Conservation (phyloP, 2,888 invertebrate genomes). For the Philereme transversata region DNA sequence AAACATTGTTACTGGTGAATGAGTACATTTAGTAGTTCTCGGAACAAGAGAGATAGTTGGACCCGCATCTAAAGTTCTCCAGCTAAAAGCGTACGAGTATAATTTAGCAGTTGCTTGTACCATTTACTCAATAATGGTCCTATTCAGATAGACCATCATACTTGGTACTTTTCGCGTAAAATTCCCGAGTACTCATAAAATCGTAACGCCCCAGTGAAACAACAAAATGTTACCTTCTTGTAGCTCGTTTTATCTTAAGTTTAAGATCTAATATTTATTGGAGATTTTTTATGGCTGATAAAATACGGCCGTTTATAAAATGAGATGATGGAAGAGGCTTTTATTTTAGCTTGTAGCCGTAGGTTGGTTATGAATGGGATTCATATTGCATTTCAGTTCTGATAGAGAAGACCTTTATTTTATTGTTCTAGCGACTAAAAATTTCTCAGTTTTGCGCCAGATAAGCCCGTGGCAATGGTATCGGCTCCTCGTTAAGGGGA, state of each 20-base stretch:
- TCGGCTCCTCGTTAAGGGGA: no score
- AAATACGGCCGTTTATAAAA: slow-evolving; percentile 5
- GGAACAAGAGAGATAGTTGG: slow-evolving; percentile 13
- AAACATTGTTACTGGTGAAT: not conserved
- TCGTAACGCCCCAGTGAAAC: slow-evolving; percentile 34
- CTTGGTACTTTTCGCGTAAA: slow-evolving; percentile 31
- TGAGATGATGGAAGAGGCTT: not conserved
- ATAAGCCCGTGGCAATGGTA: no score
- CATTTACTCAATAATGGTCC: slow-evolving; percentile 37
- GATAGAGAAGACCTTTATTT: no score
- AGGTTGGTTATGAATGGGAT: no score
- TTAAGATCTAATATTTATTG: slow-evolving; percentile 25
- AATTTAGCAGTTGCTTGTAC: slow-evolving; percentile 15
- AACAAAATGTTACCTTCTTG: slow-evolving; percentile 35
- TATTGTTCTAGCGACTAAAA: no score
- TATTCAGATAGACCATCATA: slow-evolving; percentile 31
- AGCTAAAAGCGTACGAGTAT: slow-evolving; percentile 23
- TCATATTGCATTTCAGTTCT: no score
- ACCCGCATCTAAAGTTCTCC: slow-evolving; percentile 47
- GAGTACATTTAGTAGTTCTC: not conserved
- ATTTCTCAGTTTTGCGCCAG: no score
- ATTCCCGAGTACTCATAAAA: slow-evolving; percentile 31
- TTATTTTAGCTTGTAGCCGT: no score
- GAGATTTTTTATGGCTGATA: slow-evolving; percentile 14
- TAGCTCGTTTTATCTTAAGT: slow-evolving; percentile 32